phyloP scores from a whole-genome alignment of 2,888 invertebrate species.

The Noctua fimbriata region DNA sequence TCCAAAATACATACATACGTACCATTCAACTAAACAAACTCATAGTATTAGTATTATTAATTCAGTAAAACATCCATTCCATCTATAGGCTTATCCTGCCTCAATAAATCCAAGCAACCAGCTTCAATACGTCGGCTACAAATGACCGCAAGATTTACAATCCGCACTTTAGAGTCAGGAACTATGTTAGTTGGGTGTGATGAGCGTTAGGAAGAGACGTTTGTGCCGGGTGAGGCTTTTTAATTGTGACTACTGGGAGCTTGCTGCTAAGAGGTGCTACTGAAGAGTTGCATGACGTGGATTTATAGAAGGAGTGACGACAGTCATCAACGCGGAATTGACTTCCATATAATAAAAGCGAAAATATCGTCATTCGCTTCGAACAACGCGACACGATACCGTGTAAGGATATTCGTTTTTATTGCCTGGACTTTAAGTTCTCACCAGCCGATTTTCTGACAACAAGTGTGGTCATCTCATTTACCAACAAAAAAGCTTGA shows the following conservation, averaged over 20 bases:
- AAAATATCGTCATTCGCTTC: neutral
- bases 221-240: neutral
- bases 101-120: conserved; percentile 22
- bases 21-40: neutral
- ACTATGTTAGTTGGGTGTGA: conserved; percentile 24
- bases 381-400: neutral
- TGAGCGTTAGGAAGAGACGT: neutral
- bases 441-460: neutral
- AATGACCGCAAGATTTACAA: conserved; percentile 53
- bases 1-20: neutral
- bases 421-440: neutral
- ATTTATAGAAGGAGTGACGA: neutral
- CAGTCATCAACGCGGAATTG: neutral
- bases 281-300: neutral
- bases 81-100: conserved; percentile 8
- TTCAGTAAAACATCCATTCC: neutral
- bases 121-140: conserved; percentile 20
- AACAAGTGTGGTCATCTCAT: neutral
- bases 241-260: neutral
- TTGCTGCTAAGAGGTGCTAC: neutral
- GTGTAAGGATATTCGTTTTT: neutral
- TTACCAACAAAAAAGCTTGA: neutral
- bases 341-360: neutral
- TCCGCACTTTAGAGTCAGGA: conserved; percentile 36
- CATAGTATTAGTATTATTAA: too few species aligned